These are phyloP conservation scores for Theonella swinhoei DNA, from an alignment of 37 sponge, comb jelly and placozoan species.

Conservation along the genomic window DNA sequence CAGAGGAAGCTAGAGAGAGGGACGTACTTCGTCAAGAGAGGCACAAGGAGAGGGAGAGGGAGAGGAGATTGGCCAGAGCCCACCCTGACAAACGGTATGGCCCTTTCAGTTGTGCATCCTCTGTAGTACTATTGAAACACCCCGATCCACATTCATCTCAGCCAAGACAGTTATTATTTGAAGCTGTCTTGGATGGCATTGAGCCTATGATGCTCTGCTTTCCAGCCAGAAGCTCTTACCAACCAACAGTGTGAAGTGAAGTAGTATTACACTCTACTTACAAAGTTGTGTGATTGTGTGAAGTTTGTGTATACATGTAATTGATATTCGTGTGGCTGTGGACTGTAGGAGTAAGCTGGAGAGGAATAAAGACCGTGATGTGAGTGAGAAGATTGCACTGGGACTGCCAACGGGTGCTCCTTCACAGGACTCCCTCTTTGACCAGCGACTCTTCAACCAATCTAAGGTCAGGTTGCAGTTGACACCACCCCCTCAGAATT, in stretches of 20 bases:
- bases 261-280: no score
- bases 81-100: constrained; percentile 65
- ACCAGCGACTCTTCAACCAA: constrained; percentile 95
- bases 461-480: constrained; percentile 79
- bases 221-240: neutral
- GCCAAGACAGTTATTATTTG: no score
- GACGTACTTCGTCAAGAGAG: constrained; percentile 93
- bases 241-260: neutral
- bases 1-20: constrained; percentile 66
- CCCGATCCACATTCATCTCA: neutral
- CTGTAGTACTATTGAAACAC: neutral
- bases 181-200: no score
- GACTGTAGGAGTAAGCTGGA: constrained; percentile 69
- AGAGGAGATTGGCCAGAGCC: constrained; percentile 88
- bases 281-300: neutral
- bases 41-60: constrained; percentile 97
- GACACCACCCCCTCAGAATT: no score
- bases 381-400: constrained; percentile 95
- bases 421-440: constrained; percentile 86
- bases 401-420: constrained; percentile 76
- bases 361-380: constrained; percentile 86
- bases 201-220: neutral
- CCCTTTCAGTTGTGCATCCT: neutral
- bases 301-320: neutral
- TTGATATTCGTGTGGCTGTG: neutral